These are phyloP conservation scores for Eulemur coronatus DNA, from an alignment of 2,797 vertebrate species.

Conservation along the genomic window DNA sequence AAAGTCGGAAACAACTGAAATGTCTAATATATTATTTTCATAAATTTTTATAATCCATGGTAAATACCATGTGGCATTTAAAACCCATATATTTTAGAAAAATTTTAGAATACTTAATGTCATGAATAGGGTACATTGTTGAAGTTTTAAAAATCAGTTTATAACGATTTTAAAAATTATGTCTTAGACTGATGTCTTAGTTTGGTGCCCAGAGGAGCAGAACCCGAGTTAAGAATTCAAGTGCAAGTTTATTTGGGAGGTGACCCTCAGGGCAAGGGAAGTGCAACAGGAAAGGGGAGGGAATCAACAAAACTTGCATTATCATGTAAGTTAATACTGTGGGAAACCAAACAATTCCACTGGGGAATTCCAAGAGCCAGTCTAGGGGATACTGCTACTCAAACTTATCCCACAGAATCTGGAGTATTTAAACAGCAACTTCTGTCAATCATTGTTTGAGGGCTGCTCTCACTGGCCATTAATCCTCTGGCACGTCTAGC, in stretches of 20 bases:
- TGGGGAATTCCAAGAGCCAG: not conserved
- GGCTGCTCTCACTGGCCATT: not conserved
- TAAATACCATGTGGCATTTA: not conserved
- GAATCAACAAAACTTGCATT: no score
- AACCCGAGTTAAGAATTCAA: not conserved
- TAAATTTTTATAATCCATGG: not conserved
- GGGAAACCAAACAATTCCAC: no score
- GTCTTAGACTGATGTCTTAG: not conserved
- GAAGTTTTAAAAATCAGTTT: not conserved
- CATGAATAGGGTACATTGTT: not conserved
- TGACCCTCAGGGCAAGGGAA: not conserved
- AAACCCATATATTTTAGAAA: not conserved
- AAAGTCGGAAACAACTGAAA: not conserved
- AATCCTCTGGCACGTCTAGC: not conserved
- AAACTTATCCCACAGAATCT: no score
- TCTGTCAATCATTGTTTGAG: not conserved
- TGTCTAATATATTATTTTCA: not conserved
- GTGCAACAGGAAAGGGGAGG: not conserved
- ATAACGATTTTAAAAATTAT: not conserved
- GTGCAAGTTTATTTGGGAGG: not conserved
- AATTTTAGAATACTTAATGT: not conserved
- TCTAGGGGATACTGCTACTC: fast-evolving
- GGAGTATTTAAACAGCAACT: not conserved
- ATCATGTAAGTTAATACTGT: not conserved
- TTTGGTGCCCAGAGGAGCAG: not conserved